Evolutionary conservation across 2,113 vertebrate species (phyloP), one percentile per base, ranked within the genome.

Genomic region (Baryphthengus martii): DNA sequence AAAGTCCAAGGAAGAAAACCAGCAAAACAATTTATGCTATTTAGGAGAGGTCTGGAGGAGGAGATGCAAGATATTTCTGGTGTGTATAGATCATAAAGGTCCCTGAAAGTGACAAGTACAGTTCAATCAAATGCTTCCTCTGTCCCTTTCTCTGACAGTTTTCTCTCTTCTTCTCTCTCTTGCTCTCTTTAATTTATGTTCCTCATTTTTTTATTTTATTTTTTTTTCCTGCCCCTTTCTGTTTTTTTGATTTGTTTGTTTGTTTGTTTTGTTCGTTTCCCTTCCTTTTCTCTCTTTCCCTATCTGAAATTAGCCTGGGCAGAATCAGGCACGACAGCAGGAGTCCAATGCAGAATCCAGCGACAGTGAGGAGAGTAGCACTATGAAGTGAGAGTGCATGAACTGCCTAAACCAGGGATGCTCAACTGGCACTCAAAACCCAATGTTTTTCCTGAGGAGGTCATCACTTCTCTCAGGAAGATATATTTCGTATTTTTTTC

Each of bases 221-320:
- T 7, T 17, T 24, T 4, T 8, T 21, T 28, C 21, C 5, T 10
- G 17, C 10, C 10, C 18, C 16, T 4, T 1, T 10, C 10, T 17
- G 5, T 18, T 29, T 11, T 59, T 58, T n/a, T 6, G 20, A 12
- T 17, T 3, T 4, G 25, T 13, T 53, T 5, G 2, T 2, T 70
- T 23, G 44, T 28, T 28, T 10, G 10, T 18, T 5, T 11, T 28
- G n/a, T n/a, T n/a, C n/a, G n/a, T n/a, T 55, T 39, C 5, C 25
- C 20, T 23, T 23, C 9, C 5, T 18, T 49, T 33, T 62, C 21
- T 35, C 61, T 15, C 3, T 39, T 49, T 8, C 6, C 23, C 7
- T 40, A 5, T 26, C 44, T 63, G 13, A 58, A 67, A 33, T 45
- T 29, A 73, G 7, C 2, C 8, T 6, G 6, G 35, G 1, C 13